Base-by-base conservation (phyloP, 2,113 vertebrate species). In the Mohoua ochrocephala region DNA sequence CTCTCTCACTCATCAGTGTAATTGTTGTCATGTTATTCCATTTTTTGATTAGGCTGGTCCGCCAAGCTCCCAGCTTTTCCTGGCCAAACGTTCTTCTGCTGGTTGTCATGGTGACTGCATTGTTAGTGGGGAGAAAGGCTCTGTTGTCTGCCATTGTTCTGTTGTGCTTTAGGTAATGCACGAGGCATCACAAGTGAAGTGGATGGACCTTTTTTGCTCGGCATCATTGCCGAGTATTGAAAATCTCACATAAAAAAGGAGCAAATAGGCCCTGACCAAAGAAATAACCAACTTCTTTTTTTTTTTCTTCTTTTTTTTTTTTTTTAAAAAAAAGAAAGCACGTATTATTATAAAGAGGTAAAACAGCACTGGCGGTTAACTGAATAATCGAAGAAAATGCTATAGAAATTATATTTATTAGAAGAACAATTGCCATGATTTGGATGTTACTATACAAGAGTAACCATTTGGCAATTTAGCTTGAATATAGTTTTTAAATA, bases 41-140 rank as follows among this genome's bases (percentile, higher is more conserved):
- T 98, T 98, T 98, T 98, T 98, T 98, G 98, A 98, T 98, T 98
- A 98, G 98, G 97, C 98, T 98, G 97, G 98, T 98, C 98, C 93
- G 97, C 98, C 97, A 98, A 98, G 97, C 98, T 98, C 97, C 97
- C 97, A 98, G 97, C 98, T 98, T 98, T 98, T 98, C 98, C 98
- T 98, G 97, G 98, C 97, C 98, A 97, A 98, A 98, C 98, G 97
- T 98, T 98, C 98, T 98, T 98, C 97, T 98, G 97, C 98, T 97
- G 95, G 98, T 98, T 98, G 98, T 98, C 98, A 98, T 98, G 98
- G 98, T 98, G 98, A 98, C 98, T 97, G 98, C 97, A 98, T 98
- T 98, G 98, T 98, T 98, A 97, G 97, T 85, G 87, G 97, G 95
- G 96, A 98, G 98, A 98, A 98, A 98, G 97, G 97, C 97, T 97